phyloP scores from a whole-genome alignment of 1,140 invertebrate genomes.

The Acromyrmex heyeri region DNA sequence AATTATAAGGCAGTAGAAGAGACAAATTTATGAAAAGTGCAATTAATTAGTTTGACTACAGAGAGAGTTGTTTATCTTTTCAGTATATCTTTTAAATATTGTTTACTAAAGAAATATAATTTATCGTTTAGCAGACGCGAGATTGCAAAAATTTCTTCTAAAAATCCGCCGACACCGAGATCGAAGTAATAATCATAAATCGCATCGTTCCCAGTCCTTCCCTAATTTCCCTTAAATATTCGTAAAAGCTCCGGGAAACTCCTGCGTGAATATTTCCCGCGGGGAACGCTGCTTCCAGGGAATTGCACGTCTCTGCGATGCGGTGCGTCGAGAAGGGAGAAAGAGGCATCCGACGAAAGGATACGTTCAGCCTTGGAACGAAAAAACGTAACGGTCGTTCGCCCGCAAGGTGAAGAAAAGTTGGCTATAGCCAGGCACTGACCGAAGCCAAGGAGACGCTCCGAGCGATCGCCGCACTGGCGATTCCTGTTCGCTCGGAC shows the following conservation, averaged over 20 bases:
- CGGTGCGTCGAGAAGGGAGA: slow-evolving; percentile 38
- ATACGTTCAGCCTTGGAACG: slow-evolving; percentile 80
- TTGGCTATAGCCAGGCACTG: slow-evolving; percentile 82
- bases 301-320: slow-evolving; percentile 16
- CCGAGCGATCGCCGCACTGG: slow-evolving; percentile 75
- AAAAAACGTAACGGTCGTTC: slow-evolving; percentile 84
- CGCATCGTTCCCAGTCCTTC: neutral
- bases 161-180: slow-evolving; percentile 1
- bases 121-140: neutral
- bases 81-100: neutral
- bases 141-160: neutral
- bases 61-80: neutral
- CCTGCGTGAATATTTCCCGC: neutral
- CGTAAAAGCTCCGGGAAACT: neutral
- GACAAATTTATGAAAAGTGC: neutral
- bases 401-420: slow-evolving; percentile 83
- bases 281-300: neutral
- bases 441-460: slow-evolving; percentile 83
- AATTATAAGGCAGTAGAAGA: neutral
- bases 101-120: no score
- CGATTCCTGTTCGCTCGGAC: slow-evolving; percentile 76
- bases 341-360: slow-evolving; percentile 71
- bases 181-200: slow-evolving; percentile 5
- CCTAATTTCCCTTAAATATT: neutral
- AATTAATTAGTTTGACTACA: neutral